Base-by-base conservation (phyloP, 2,888 invertebrate genomes). In the Eupithecia subfuscata region DNA sequence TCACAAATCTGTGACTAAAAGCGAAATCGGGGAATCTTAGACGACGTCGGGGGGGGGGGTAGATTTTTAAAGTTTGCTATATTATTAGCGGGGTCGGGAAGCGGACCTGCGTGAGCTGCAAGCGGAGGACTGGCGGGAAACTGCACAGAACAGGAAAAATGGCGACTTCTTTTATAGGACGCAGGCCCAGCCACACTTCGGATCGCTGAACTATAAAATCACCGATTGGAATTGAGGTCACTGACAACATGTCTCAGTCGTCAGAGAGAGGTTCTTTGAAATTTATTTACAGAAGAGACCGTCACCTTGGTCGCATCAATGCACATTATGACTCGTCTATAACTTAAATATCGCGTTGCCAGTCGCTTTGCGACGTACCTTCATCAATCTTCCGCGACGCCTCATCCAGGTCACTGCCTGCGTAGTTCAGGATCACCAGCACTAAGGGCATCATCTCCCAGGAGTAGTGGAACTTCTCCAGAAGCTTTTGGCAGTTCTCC, bases 371-470 rank as follows among this genome's bases (percentile, higher is more conserved):
- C 65, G 9, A 1, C 86, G 25, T 83, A 97, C 97, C 97, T 96
- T 97, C 97, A 82, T 96, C 96, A 84, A 97, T 97, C 86, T 97
- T 96, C 84, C 96, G 94, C 71, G 97, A 96, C 75, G 97, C 97
- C 90, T 97, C 97, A 84, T 97, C 97, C 73, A 97, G 93, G 90
- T 97, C 97, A 63, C 96, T 96, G 77, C 96, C 95, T 69, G 97
- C 96, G 84, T 97, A 97, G 88, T 97, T 97, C 78, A 97, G 95
- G 90, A 97, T 97, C 86, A 97, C 96, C 91, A 97, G 97, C 94
- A 97, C 96, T 60, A 97, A 91, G 30, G 97, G 97, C 96, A 97
- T 96, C 96, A 97, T 96, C 89, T 97, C 97, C 96, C 97, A 97
- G 7, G 97, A 96, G 89, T 97, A 97, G 87, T 96, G 96, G 93